These are phyloP conservation scores for Montipora capricornis DNA, from an alignment of 64 coral and sea anemone species.

Conservation along the genomic window DNA sequence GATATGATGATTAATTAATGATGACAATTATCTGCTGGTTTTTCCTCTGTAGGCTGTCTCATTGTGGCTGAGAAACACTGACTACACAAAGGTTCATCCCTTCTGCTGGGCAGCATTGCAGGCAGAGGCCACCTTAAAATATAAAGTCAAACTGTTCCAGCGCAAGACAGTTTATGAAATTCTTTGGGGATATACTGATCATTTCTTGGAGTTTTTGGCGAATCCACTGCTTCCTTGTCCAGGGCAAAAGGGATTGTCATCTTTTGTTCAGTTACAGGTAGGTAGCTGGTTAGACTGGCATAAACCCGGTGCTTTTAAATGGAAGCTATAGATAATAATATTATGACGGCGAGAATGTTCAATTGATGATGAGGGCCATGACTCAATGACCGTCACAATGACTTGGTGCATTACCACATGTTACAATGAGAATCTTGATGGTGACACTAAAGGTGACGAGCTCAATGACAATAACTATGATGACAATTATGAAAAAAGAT, in stretches of 20 bases:
- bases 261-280: conserved; percentile 89
- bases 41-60: conserved; percentile 17
- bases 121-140: not conserved
- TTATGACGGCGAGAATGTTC: too few species aligned
- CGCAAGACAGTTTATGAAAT: conserved; percentile 71
- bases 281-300: not conserved
- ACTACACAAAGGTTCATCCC: conserved; percentile 9
- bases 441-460: too few species aligned
- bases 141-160: conserved; percentile 65
- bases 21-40: not conserved
- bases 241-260: conserved; percentile 57
- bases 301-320: too few species aligned
- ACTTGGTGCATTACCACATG: too few species aligned
- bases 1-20: not conserved
- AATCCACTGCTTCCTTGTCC: conserved; percentile 10
- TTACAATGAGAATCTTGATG: too few species aligned
- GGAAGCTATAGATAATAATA: too few species aligned
- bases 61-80: conserved; percentile 46
- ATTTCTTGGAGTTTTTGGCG: conserved; percentile 25
- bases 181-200: conserved; percentile 88
- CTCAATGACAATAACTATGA: too few species aligned
- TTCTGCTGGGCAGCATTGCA: not conserved
- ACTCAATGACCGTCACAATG: too few species aligned
- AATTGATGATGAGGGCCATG: too few species aligned
- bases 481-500: too few species aligned